Base-by-base conservation (phyloP, 2,113 vertebrate genomes). In the Indicator maculatus region DNA sequence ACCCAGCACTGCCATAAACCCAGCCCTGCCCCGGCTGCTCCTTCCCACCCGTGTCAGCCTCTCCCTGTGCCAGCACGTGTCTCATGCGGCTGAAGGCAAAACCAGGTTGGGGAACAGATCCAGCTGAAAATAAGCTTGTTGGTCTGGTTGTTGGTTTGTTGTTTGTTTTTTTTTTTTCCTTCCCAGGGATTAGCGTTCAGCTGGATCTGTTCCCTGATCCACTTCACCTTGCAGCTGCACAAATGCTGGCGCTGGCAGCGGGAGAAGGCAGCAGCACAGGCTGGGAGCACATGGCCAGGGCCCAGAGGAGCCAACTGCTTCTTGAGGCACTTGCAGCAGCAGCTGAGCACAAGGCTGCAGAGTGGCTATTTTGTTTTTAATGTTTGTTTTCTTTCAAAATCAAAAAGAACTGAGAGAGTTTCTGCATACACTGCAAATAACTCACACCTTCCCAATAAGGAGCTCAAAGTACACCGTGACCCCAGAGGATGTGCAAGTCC, bases 221-320 rank as follows among this genome's bases (percentile, higher is more conserved):
- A 95, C 96, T 96, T 95, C 94, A 95, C 96, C 94, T 96, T 95
- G 91, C 94, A 95, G 96, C 93, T 96, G 94, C 96, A 95, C 77
- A 89, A 84, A 77, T 26, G 91, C 86, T 83, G 20, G 41, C 47
- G 93, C 86, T 95, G 95, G 95, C 94, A 93, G 87, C 36, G 5
- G 80, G 67, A 90, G 67, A 72, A 90, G 91, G 86, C 80, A 47
- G 69, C 61, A 61, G 69, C 41, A 5, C 36, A 47, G 76, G 83
- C 79, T 71, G 89, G 89, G 95, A 96, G 71, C 7, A 4, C 27
- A 3, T 86, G 95, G 92, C 93, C 65, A 1, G 16, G 83, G 89
- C 93, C 72, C 81, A 38, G 81, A 82, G 89, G 38, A 95, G 84
- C 89, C 91, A 93, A 91, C 77, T 56, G 89, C 91, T 93, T 75